Base-by-base conservation (phyloP, 2,113 vertebrate species). In the Microcebus ravelobensis region DNA sequence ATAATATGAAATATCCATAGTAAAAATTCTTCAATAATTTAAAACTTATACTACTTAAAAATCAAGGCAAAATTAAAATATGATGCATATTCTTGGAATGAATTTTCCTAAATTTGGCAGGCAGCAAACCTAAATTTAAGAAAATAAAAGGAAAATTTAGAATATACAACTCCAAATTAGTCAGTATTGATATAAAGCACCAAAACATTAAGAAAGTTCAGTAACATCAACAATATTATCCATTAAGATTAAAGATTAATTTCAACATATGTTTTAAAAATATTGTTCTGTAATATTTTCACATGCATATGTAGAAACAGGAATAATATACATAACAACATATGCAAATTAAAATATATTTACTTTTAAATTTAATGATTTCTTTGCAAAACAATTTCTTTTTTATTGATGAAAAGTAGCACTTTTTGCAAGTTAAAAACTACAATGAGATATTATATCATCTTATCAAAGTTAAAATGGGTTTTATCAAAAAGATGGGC, bases 51-150 rank as follows among this genome's bases (percentile, higher is more conserved):
- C 20, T 76, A 76, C 59, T 39, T 82, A 31, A 65, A 79, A 94
- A 74, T 68, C 29, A 61, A 80, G 42, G 25, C 2, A 76, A 83
- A 95, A 87, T 48, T 90, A 90, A 94, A 90, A 80, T n/a, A 67
- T 36, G 15, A 87, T 36, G 15, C 25, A 74, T 83, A 84, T 83
- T 29, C n/a, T 85, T 67, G 5, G 10, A 77, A 17, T 63, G 21
- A 63, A 42, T 63, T 94, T 76, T 68, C 8, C 25, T 65, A 52
- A 85, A 50, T 71, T 95, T 90, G 55, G 29, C 2, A 77, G 27
- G 31, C 8, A 82, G 6, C 42, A 90, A 86, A 76, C 0, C 2
- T 59, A 73, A 95, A 82, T 65, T 81, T 59, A 70, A 48, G 25
- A 59, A 94, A 76, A n/a, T 2, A 61, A 92, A 36, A 29, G 14